phyloP scores from a whole-genome alignment of 2,888 invertebrate genomes.

The Sarcophaga caerulescens region DNA sequence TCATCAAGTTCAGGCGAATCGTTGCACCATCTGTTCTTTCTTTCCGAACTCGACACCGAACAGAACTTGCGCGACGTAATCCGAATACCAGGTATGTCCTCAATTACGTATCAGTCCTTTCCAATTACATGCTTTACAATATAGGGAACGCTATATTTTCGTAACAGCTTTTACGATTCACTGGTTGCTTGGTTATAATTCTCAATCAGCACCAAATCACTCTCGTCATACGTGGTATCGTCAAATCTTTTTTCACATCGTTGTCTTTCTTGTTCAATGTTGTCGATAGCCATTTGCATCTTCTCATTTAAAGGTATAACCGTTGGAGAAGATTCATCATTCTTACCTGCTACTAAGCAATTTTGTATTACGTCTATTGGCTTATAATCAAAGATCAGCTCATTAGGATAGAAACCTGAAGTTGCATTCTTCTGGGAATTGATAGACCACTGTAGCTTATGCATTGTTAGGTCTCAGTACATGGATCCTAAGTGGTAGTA shows the following conservation, averaged over 20 bases:
- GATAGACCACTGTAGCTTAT: constrained; percentile 22
- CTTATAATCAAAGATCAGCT: constrained; percentile 47
- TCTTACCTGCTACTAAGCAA: constrained; percentile 41
- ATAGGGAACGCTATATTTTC: constrained; percentile 12
- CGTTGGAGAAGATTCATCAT: neutral
- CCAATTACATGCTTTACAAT: constrained; percentile 39
- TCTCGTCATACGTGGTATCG: constrained; percentile 1
- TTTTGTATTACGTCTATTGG: constrained; percentile 43
- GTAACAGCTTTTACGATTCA: constrained; percentile 63
- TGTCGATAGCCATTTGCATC: neutral
- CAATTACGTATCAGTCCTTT: constrained; percentile 63
- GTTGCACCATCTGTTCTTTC: constrained; percentile 61
- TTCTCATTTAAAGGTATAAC: constrained; percentile 30
- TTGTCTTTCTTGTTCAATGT: constrained; percentile 28
- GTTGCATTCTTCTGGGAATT: constrained; percentile 44
- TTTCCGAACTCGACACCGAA: constrained; percentile 54
- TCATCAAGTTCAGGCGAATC: neutral
- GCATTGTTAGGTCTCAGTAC: neutral
- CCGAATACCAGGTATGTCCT: constrained; percentile 61
- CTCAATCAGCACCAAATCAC: constrained; percentile 51
- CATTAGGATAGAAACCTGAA: constrained; percentile 35
- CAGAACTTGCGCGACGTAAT: constrained; percentile 47
- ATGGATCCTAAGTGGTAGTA: constrained; percentile 6
- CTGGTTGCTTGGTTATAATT: constrained; percentile 60
- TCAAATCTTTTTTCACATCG: neutral